Evolutionary conservation across 2,113 vertebrate species (phyloP).

Genomic region (Syngnathus typhle): DNA sequence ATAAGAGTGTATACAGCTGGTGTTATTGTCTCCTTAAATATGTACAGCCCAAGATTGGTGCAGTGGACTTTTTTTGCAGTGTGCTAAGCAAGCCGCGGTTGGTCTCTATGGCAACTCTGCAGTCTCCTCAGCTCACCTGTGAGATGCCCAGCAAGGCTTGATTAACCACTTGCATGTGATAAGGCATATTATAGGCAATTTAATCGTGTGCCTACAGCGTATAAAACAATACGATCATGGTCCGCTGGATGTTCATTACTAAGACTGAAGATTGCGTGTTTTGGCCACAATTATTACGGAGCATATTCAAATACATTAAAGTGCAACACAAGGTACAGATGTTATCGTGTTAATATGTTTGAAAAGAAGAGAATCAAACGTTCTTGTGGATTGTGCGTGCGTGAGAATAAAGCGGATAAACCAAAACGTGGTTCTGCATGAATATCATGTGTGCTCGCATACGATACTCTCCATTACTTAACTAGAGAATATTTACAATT

Average conservation of each 20-base stretch:
- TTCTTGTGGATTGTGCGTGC: slow-evolving; percentile 23
- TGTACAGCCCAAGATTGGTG: slow-evolving; percentile 48
- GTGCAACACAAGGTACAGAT: slow-evolving; percentile 23
- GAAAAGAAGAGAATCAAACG: slow-evolving; percentile 18
- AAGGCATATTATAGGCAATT: slow-evolving; percentile 67
- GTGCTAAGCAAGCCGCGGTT: slow-evolving; percentile 36
- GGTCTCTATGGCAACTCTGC: slow-evolving; percentile 55
- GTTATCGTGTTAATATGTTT: slow-evolving; percentile 12
- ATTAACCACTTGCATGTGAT: slow-evolving; percentile 57
- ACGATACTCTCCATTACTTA: slow-evolving; percentile 8
- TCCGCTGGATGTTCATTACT: slow-evolving; percentile 49
- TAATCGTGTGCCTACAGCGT: slow-evolving; percentile 48
- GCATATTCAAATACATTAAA: slow-evolving; percentile 52
- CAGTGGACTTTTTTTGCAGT: slow-evolving; percentile 39
- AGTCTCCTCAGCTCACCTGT: slow-evolving; percentile 51
- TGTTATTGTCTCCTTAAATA: slow-evolving; percentile 49
- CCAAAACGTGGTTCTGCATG: slow-evolving; percentile 48
- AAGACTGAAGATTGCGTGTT: slow-evolving; percentile 45
- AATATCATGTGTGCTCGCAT: slow-evolving; percentile 41
- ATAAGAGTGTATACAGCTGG: slow-evolving; percentile 70
- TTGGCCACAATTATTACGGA: slow-evolving; percentile 69
- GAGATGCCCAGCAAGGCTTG: slow-evolving; percentile 40
- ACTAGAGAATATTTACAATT: slow-evolving; percentile 63
- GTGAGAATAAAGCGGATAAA: slow-evolving; percentile 41
- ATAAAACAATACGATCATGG: slow-evolving; percentile 38